phyloP scores from a whole-genome alignment of 2,113 vertebrate species.

The Calyptommatus sinebrachiatus region DNA sequence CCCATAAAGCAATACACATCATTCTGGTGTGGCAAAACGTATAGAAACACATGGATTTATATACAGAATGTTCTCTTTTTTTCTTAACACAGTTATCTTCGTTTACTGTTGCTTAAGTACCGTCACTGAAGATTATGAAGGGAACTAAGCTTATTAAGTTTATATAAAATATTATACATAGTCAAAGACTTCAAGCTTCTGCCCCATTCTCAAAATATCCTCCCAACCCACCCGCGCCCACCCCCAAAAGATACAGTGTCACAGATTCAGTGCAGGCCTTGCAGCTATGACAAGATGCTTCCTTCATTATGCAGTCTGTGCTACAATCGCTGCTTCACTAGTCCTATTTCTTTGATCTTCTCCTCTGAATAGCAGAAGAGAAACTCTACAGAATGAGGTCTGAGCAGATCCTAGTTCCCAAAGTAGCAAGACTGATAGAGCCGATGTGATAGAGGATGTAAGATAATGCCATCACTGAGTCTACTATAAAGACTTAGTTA shows the following conservation, averaged over 20 bases:
- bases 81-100: conserved; percentile 69
- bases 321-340: conserved; percentile 54
- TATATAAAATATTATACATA: conserved; percentile 70
- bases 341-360: conserved; percentile 18
- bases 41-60: conserved; percentile 81
- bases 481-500: conserved; percentile 29
- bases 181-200: conserved; percentile 65
- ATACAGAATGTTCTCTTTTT: conserved; percentile 79
- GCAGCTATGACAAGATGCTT: conserved; percentile 56
- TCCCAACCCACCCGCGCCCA: conserved; percentile 42
- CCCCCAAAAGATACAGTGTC: conserved; percentile 52
- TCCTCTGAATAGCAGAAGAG: conserved; percentile 27
- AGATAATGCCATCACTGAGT: conserved; percentile 46
- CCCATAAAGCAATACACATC: conserved; percentile 78
- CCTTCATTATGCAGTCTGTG: conserved; percentile 68
- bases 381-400: conserved; percentile 32
- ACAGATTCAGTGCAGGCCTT: conserved; percentile 62
- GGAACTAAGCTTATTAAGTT: conserved; percentile 72
- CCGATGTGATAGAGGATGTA: conserved; percentile 30
- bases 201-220: conserved; percentile 41
- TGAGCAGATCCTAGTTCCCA: not conserved
- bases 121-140: conserved; percentile 72
- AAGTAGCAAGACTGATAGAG: conserved; percentile 16
- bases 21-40: conserved; percentile 67
- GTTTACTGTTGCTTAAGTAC: conserved; percentile 69